These are phyloP conservation scores for Drosophila ficusphila DNA, from an alignment of 1,140 invertebrate genomes.

Conservation along the genomic window DNA sequence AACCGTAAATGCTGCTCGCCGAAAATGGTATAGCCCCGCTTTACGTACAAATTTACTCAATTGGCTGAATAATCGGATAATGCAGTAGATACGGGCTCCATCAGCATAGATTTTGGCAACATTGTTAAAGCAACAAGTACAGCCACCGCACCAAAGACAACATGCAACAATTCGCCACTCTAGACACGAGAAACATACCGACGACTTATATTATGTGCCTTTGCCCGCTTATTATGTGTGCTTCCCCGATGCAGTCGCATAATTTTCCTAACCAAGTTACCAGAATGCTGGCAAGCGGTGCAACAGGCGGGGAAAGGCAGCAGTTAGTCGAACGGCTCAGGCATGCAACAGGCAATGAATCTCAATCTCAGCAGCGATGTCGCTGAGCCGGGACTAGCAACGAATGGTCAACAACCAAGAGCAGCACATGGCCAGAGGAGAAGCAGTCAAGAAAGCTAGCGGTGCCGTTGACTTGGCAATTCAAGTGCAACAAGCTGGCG, in stretches of 20 bases:
- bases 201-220: conserved; percentile 9
- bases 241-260: conserved; percentile 39
- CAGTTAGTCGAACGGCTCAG: conserved; percentile 71
- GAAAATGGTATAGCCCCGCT: conserved; percentile 28
- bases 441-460: conserved; percentile 5
- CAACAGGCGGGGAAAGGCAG: conserved; percentile 7
- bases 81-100: neutral
- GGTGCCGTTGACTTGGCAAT: conserved; percentile 75
- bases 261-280: conserved; percentile 25
- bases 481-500: conserved; percentile 69
- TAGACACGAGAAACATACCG: conserved; percentile 16
- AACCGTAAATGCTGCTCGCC: conserved; percentile 62
- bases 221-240: conserved; percentile 21
- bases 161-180: too few species aligned
- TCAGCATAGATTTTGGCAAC: conserved; percentile 43
- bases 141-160: too few species aligned
- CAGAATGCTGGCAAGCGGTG: conserved; percentile 8
- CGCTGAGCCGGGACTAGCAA: conserved; percentile 23
- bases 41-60: conserved; percentile 57
- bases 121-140: too few species aligned
- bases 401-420: conserved; percentile 6
- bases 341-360: conserved; percentile 82
- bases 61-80: conserved; percentile 40
- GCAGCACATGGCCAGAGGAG: conserved; percentile 11
- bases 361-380: conserved; percentile 64